A percentile compares a stretch with the other conserved stretches of the same genome.
Evolutionary conservation across 2,888 invertebrate genomes (phyloP).

Genomic region (Seira ritae): DNA sequence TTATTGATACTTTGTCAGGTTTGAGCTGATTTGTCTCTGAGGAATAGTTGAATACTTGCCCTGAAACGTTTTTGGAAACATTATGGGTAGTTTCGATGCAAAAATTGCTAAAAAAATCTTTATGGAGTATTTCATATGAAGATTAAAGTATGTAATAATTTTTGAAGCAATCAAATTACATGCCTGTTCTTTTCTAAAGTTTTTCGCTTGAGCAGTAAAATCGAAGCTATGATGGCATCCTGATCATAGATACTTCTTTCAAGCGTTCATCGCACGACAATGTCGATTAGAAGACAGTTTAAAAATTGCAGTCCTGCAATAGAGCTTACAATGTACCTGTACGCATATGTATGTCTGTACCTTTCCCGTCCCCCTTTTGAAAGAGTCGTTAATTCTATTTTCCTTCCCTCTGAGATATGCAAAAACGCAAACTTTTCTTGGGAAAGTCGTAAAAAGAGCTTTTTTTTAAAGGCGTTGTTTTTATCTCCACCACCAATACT

Average conservation of each 20-base stretch:
- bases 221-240: neutral
- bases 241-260: neutral
- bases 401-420: neutral
- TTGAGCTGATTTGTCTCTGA: too few relatives aligned
- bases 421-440: conserved; percentile 8
- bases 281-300: neutral
- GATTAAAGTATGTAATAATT: too few relatives aligned
- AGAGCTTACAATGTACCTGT: neutral
- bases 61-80: too few relatives aligned
- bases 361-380: neutral
- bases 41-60: too few relatives aligned
- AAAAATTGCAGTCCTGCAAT: neutral
- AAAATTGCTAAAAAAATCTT: too few relatives aligned
- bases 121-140: too few relatives aligned
- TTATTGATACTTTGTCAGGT: too few relatives aligned
- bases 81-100: too few relatives aligned
- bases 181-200: too few relatives aligned
- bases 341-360: neutral
- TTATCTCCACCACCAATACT: conserved; percentile 16
- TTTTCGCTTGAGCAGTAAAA: too few relatives aligned
- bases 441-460: conserved; percentile 36
- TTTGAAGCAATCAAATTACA: too few relatives aligned
- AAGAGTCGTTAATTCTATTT: conserved; percentile 15
- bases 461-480: conserved; percentile 41
- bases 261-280: neutral